Percentiles rank a stretch among this genome's conserved stretches.
Evolutionary conservation across 2,797 vertebrate genomes (phyloP).

Genomic region (Lemur catta): DNA sequence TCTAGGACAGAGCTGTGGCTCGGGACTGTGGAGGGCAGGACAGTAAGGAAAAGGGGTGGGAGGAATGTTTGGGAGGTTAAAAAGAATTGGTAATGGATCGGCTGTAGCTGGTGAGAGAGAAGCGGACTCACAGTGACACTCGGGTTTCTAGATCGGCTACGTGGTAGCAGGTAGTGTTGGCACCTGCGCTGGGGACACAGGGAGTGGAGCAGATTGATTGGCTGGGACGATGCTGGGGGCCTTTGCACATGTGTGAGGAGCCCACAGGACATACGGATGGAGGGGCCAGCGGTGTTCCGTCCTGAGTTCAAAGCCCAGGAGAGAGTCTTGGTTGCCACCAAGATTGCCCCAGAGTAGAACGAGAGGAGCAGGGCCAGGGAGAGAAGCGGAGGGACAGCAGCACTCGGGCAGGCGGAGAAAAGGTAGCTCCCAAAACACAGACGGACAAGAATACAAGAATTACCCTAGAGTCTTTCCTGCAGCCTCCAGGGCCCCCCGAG

Average conservation of each 20-base stretch:
- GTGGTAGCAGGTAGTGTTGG: neutral
- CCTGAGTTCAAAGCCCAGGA: neutral
- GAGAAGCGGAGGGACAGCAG: neutral
- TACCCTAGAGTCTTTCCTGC: neutral
- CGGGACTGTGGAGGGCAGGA: neutral
- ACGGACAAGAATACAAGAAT: neutral
- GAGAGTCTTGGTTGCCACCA: neutral
- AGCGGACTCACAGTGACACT: too few relatives aligned
- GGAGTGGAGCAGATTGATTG: rapidly evolving
- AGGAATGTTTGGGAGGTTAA: neutral
- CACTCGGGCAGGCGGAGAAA: neutral
- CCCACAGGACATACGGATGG: neutral
- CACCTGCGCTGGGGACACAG: neutral
- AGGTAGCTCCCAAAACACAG: neutral
- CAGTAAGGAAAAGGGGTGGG: neutral
- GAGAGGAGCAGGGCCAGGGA: neutral
- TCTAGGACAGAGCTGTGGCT: neutral
- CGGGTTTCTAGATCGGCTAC: neutral
- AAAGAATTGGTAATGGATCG: neutral
- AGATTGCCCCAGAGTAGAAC: neutral
- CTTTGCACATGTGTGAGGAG: neutral
- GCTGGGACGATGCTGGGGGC: neutral
- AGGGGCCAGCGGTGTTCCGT: neutral
- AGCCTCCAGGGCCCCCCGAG: neutral
- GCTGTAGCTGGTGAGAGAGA: neutral